These are phyloP conservation scores for Ophonus ardosiacus DNA, from an alignment of 2,888 invertebrate genomes.

Conservation along the genomic window DNA sequence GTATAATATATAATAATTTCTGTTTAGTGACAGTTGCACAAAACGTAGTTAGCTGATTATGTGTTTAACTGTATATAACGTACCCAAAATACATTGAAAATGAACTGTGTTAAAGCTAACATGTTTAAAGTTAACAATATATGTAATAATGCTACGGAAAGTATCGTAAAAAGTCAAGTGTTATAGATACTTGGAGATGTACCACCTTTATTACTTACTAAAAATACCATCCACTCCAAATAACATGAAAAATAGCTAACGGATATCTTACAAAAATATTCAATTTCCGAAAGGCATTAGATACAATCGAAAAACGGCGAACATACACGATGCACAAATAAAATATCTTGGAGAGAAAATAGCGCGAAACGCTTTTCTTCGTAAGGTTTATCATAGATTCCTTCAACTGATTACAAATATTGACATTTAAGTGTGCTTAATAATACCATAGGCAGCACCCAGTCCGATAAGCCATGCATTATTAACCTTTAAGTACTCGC, in stretches of 20 bases:
- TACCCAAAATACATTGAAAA: too few relatives aligned
- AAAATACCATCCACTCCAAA: background rate
- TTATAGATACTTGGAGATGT: background rate
- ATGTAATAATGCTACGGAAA: too few relatives aligned
- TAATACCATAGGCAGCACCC: background rate
- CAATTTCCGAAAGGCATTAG: constrained; percentile 31
- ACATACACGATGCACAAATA: background rate
- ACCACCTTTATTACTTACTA: background rate
- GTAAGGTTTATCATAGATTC: background rate
- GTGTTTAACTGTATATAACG: too few relatives aligned
- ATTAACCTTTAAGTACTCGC: too few relatives aligned
- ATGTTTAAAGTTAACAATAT: too few relatives aligned
- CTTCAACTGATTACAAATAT: constrained; percentile 8
- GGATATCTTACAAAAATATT: constrained; percentile 44
- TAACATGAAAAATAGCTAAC: constrained; percentile 1
- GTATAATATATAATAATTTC: too few relatives aligned
- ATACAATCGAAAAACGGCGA: constrained; percentile 5
- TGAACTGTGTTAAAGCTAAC: too few relatives aligned
- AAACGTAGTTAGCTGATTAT: too few relatives aligned
- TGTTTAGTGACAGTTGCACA: too few relatives aligned
- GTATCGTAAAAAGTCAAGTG: too few relatives aligned
- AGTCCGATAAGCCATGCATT: background rate
- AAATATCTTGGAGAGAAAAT: constrained; percentile 16
- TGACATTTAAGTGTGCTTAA: background rate
- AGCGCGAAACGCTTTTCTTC: constrained; percentile 3